Percentiles rank a stretch among this genome's conserved stretches.
These are phyloP conservation scores for Laspeyria flexula DNA, from an alignment of 2,888 invertebrate species.

Conservation along the genomic window DNA sequence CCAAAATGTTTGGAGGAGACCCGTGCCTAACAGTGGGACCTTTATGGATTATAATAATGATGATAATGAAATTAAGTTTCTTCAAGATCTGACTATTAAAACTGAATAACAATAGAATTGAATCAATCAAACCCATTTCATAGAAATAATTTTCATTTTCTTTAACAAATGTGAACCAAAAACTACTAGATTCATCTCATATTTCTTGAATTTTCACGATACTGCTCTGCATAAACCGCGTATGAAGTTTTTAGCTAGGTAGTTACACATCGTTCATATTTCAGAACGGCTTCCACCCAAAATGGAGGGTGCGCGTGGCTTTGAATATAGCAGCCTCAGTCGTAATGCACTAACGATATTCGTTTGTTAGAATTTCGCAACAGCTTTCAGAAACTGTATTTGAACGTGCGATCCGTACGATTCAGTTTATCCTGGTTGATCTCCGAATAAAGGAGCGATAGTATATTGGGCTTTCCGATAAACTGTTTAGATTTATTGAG, in stretches of 20 bases:
- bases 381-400: constrained; percentile 15
- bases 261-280: constrained; percentile 33
- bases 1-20: too few species aligned
- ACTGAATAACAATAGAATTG: too few species aligned
- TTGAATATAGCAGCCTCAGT: constrained; percentile 34
- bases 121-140: too few species aligned
- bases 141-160: too few species aligned
- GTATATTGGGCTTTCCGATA: constrained; percentile 7
- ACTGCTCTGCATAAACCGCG: background rate
- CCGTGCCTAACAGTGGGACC: too few species aligned
- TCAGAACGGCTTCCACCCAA: constrained; percentile 35
- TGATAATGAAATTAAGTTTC: too few species aligned
- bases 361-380: constrained; percentile 24
- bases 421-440: constrained; percentile 15
- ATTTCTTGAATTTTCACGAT: too few species aligned
- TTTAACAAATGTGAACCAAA: too few species aligned
- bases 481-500: constrained; percentile 9
- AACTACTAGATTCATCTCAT: too few species aligned
- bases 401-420: constrained; percentile 8
- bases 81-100: too few species aligned
- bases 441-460: constrained; percentile 11
- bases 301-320: constrained; percentile 39
- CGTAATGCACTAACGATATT: constrained; percentile 38
- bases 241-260: background rate
- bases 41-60: too few species aligned